Evolutionary conservation across 2,888 invertebrate species (phyloP), one percentile per base, ranked within the genome.

Genomic region (Ceramica pisi): DNA sequence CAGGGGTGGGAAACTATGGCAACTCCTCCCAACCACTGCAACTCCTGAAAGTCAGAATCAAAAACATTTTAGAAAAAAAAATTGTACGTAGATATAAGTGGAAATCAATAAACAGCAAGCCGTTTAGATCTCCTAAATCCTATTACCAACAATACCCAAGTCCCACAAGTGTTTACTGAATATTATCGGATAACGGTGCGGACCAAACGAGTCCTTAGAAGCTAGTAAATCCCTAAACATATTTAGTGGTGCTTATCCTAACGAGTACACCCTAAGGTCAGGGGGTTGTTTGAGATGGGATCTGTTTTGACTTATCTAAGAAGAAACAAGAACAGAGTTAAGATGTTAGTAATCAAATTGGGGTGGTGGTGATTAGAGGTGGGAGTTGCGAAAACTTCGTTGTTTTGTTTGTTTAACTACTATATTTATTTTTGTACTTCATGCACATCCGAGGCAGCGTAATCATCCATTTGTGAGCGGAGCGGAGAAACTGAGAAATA

Each of bases 141-240:
- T 60, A 48, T 64, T 56, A 55, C 55, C 26, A 64, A 78, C 46
- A 69, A 53, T 55, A 44, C 31, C 48, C 19, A 63, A 62, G 23
- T 50, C 56, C 60, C 69, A 46, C 71, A 76, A 80, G 53, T 71
- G 76, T 67, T 71, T 59, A 53, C 56, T 61, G 14, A 78, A 71
- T 79, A 69, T 67, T 64, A 80, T 64, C 60, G 56, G 51, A 56
- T 78, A 74, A 61, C 63, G 55, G 50, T 71, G 62, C 31, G 53
- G 19, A 38, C 51, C 68, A 63, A 79, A 69, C 10, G 51, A 80
- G 51, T 64, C 75, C n/a, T 63, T 51, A 63, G 63, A 53, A 80
- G 46, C 77, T 53, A 26, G 41, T 75, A 67, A 80, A 76, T 68
- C 79, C 63, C 71, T 68, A 76, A 75, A 75, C 76, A 67, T 65